Percentiles rank a stretch among this genome's conserved stretches.
Evolutionary conservation across 2,888 invertebrate genomes (phyloP).

Genomic region (Sminthurinus aureus): DNA sequence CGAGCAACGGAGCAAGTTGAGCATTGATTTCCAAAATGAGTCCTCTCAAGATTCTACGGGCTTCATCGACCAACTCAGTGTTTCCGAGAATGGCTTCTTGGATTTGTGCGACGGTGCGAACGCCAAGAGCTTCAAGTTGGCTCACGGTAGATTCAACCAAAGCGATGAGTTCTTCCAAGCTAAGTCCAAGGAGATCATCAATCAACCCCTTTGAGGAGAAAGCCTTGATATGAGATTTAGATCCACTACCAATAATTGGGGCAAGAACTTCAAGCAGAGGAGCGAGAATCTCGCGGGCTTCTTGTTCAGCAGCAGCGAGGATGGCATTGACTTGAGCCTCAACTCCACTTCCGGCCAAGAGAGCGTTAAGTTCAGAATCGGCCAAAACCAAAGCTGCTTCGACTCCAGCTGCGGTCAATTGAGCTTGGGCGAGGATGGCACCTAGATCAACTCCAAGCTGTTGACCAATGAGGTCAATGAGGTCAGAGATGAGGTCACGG

Average conservation of each 20-base stretch:
- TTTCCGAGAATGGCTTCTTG: not conserved
- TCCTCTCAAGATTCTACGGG: no score
- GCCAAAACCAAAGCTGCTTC: not conserved
- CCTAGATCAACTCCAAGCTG: not conserved
- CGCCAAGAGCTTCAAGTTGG: not conserved
- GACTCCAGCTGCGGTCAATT: not conserved
- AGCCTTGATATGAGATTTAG: no score
- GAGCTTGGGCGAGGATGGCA: not conserved
- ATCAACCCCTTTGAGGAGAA: no score
- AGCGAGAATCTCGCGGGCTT: no score
- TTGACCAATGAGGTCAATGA: not conserved
- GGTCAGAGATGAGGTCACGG: no score
- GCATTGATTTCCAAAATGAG: not conserved
- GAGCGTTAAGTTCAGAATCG: not conserved
- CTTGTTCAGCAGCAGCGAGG: not conserved
- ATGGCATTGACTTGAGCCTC: not conserved
- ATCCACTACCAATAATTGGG: no score
- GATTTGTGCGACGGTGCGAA: not conserved
- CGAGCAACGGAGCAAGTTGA: no score
- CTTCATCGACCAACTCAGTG: no score
- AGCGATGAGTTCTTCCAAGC: not conserved
- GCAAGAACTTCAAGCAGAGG: no score
- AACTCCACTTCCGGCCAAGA: not conserved
- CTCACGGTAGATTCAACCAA: not conserved
- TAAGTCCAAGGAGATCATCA: no score